These are phyloP conservation scores for Pyxicephalus adspersus DNA, from an alignment of 2,113 vertebrate species.

Conservation along the genomic window DNA sequence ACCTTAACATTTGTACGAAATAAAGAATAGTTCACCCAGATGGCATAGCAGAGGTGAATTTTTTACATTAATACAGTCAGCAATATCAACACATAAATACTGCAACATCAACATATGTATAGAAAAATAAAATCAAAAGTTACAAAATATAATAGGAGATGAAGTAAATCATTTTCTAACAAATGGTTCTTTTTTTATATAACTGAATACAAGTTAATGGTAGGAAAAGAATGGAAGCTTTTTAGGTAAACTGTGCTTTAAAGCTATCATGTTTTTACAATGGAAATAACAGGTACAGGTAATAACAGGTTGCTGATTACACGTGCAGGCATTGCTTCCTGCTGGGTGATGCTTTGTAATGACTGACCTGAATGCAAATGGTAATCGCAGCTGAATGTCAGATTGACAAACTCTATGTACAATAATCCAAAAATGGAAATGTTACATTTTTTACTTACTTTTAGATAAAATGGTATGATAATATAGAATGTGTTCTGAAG, in stretches of 20 bases:
- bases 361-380: no score
- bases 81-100: slow-evolving; percentile 21
- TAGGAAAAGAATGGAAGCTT: not conserved
- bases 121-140: not conserved
- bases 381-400: no score
- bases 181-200: slow-evolving; percentile 6
- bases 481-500: no score
- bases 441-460: no score
- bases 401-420: no score
- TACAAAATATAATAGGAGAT: not conserved
- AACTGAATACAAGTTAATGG: not conserved
- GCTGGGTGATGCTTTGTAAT: no score
- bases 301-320: no score
- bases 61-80: slow-evolving; percentile 4
- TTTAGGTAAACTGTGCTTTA: not conserved
- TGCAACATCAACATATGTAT: not conserved
- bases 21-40: slow-evolving; percentile 5
- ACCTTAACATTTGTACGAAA: slow-evolving; percentile 1
- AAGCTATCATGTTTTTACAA: no score
- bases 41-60: not conserved
- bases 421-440: no score
- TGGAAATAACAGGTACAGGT: no score
- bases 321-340: no score
- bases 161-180: not conserved
- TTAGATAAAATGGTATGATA: no score